Evolutionary conservation across 1,140 invertebrate species (phyloP), one percentile per base, ranked within the genome.

Genomic region (Ceratitis capitata): DNA sequence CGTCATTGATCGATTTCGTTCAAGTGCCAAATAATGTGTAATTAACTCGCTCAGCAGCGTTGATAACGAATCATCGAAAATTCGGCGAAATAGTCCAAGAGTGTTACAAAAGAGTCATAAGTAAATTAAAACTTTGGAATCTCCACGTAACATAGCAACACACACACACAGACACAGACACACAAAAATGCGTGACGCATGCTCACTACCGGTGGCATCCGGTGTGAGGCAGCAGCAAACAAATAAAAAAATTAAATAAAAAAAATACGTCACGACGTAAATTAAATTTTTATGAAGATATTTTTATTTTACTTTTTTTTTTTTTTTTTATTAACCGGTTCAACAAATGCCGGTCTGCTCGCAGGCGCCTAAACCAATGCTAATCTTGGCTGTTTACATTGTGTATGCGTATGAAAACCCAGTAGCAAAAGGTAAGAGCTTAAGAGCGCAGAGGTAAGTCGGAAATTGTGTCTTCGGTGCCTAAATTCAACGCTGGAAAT

Each of bases 251-350:
- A n/a, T n/a, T n/a, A n/a, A n/a, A n/a, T n/a, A n/a, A n/a, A n/a
- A n/a, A n/a, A n/a, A n/a, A n/a, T n/a, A 45, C 69, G 69, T 45
- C 69, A 78, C 69, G 39, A 45, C 39, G 35, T 19, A 39, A 56
- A 0, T 19, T 39, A 3, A 16, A 0, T 16, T 23, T 6, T 23
- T 26, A 19, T 1, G n/a, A 12, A 19, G 69, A n/a, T 12, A 78
- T 29, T 42, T n/a, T n/a, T n/a, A n/a, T n/a, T n/a, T n/a, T n/a
- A n/a, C n/a, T n/a, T n/a, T n/a, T n/a, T n/a, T n/a, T n/a, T n/a
- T n/a, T n/a, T n/a, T n/a, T n/a, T n/a, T n/a, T 42, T n/a, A 23
- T 45, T 42, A 78, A 78, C 69, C 69, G 69, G 69, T 78, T 45
- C 69, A 78, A 78, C 9, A 12, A n/a, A 32, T 23, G 69, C n/a